Base-by-base conservation (phyloP, 2,888 invertebrate genomes). In the Rotaria socialis region DNA sequence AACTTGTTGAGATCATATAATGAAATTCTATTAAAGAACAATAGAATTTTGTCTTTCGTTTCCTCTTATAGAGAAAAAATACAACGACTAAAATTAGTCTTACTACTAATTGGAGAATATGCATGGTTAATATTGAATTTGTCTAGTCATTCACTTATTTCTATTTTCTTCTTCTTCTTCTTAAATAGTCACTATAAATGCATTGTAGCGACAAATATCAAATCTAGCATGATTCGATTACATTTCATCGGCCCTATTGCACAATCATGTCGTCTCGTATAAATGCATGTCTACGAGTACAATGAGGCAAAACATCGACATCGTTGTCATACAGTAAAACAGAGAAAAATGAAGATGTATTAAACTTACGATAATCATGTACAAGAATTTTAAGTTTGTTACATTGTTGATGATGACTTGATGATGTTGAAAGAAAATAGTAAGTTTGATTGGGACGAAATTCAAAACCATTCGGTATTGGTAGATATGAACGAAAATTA, bases 401-500 rank as follows among this genome's bases (percentile, higher is more conserved):
- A 41, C 67, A 67, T 67, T 67, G 67, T 41, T 35, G 35, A 67
- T n/a, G 11, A 60, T 67, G 67, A 67, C 67, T 67, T 35, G 19
- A 67, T 67, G 67, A 67, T 67, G 67, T 67, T 67, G 67, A 80
- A 7, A 80, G 22, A 47, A 80, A 80, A 47, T 80, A 80, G 35
- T 80, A 80, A 24, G 80, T 80, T 43, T 80, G 47, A 80, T 47
- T 47, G 0, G 80, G 47, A 80, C 47, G 43, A 80, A 80, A 80
- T 80, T 80, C 80, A 80, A 80, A 80, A n/a, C 80, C 80, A 47
- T 80, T 80, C 0, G 80, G 80, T 24, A 80, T 80, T 8, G 80
- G 80, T n/a, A 80, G 47, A 80, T 80, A 80, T n/a, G 43, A 43
- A 80, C 80, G 80, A 47, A 80, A 80, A 80, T 80, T 80, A 10